Base-by-base conservation (phyloP, 2,888 invertebrate species). In the Yponomeuta evonymella region DNA sequence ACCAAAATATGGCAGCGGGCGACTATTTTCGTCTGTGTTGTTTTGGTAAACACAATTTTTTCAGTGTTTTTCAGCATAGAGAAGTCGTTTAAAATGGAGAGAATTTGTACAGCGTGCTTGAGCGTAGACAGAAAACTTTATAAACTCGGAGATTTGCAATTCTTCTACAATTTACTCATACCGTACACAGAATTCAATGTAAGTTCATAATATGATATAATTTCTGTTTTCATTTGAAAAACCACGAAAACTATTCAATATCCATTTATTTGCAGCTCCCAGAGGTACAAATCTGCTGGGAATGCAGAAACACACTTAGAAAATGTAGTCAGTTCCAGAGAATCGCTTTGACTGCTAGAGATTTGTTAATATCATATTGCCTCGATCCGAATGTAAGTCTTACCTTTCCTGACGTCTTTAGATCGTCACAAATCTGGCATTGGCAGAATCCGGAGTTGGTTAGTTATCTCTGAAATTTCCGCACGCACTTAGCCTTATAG, bases 181-280 rank as follows among this genome's bases (percentile, higher is more conserved):
- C 68, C 68, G 11, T 48, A 30, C 29, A 11, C 29, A 5, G 68
- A 51, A 30, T 29, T 51, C 48, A 51, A 68, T 12, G 68, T 68
- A 68, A 51, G 67, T 67, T 15, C 30, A 30, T 30, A 30, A 15
- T 1, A 67, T 3, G 11, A 8, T 29, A 48, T n/a, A n/a, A n/a
- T 29, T 2, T 23, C 9, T 48, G 9, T 48, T 4, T 10, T 48
- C 30, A 33, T n/a, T 67, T 67, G 36, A 2, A 8, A 15, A n/a
- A n/a, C n/a, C 2, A 10, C 15, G n/a, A 9, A 15, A 67, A 43
- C 15, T 48, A 66, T 12, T 12, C 12, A 15, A 66, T 15, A 8
- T n/a, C 23, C 23, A 67, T 67, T 67, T 65, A 64, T n/a, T 67
- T 36, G 5, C 67, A 67, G 29, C 12, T 68, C 29, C 68, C 68